A percentile compares a stretch with the other conserved stretches of the same genome.
Conservation (phyloP, 2,888 invertebrate species). For the Acronicta alni region DNA sequence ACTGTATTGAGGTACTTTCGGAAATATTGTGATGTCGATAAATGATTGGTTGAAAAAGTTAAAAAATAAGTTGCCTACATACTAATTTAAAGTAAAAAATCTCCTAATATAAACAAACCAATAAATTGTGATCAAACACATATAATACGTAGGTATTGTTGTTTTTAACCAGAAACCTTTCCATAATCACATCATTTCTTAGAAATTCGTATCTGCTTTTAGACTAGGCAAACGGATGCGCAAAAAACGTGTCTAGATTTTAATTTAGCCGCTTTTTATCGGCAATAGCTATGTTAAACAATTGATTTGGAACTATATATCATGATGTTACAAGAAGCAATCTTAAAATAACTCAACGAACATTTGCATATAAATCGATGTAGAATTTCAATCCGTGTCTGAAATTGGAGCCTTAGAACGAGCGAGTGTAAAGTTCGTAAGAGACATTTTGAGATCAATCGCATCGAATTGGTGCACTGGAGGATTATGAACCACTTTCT, state of each 20-base stretch:
- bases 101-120: too few species aligned
- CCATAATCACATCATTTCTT: not conserved
- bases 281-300: slow-evolving; percentile 20
- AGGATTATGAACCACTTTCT: not conserved
- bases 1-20: too few species aligned
- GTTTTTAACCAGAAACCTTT: not conserved
- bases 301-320: slow-evolving; percentile 30
- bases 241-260: not conserved
- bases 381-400: slow-evolving; percentile 44
- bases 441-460: not conserved
- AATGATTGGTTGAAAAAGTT: too few species aligned
- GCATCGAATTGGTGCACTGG: not conserved
- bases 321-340: slow-evolving; percentile 16
- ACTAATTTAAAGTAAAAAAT: too few species aligned
- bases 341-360: slow-evolving; percentile 40
- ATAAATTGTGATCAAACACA: too few species aligned
- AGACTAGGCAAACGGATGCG: slow-evolving; percentile 1
- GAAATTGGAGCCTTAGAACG: slow-evolving; percentile 25
- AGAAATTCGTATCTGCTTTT: not conserved
- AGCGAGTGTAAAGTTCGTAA: slow-evolving; percentile 17
- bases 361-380: slow-evolving; percentile 47
- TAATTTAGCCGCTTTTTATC: slow-evolving; percentile 2
- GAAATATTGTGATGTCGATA: too few species aligned
- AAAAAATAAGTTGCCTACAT: too few species aligned
- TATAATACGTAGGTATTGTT: not conserved